A percentile compares a stretch with the other conserved stretches of the same genome.
Conservation (phyloP, 92 coral and sea anemone species). For the Micromussa lordhowensis region DNA sequence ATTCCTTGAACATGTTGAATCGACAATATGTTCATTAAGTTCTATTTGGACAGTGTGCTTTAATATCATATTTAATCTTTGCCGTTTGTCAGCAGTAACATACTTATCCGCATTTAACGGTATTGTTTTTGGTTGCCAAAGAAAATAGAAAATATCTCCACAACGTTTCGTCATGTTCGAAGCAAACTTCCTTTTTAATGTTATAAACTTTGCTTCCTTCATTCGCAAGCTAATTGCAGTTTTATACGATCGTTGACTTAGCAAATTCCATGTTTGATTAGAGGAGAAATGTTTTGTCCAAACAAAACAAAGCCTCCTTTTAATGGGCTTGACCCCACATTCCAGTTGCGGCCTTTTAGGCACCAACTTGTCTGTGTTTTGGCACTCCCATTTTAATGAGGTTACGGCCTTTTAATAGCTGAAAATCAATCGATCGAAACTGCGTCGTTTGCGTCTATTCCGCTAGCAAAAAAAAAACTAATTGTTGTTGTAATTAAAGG, state of each 20-base stretch:
- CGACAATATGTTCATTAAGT: constrained; percentile 3
- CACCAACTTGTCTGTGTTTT: constrained; percentile 39
- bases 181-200: neutral
- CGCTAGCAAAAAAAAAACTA: neutral
- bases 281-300: constrained; percentile 14
- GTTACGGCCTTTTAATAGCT: constrained; percentile 20
- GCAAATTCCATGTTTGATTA: constrained; percentile 12
- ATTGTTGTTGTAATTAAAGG: neutral
- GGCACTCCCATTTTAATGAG: constrained; percentile 24
- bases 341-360: constrained; percentile 19
- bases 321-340: constrained; percentile 19
- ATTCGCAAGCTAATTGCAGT: neutral
- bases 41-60: constrained; percentile 13
- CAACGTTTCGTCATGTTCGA: neutral
- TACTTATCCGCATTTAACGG: neutral
- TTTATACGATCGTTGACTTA: constrained; percentile 6
- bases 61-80: constrained; percentile 3
- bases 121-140: neutral
- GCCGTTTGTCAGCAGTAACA: neutral
- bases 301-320: constrained; percentile 27
- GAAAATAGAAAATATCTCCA: neutral
- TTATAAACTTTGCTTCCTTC: constrained; percentile 1
- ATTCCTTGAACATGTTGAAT: constrained; percentile 27
- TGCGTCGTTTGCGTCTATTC: neutral
- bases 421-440: constrained; percentile 16